Conservation (phyloP, 2,888 invertebrate genomes). For the Trimorus sp. region DNA sequence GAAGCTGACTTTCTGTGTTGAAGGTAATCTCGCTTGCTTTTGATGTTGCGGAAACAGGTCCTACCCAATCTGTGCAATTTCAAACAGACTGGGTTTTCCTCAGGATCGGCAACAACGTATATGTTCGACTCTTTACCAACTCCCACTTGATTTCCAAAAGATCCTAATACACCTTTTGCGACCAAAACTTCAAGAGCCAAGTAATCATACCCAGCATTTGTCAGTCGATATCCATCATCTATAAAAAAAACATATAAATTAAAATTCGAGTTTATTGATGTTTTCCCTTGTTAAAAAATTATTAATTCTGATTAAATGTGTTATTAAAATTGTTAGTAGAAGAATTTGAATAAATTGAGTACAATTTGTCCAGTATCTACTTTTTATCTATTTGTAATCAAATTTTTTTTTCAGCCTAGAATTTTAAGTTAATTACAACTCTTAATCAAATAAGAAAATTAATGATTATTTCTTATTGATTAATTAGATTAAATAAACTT, state of each 20-base stretch:
- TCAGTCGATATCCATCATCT: conserved; percentile 95
- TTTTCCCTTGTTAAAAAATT: too few species aligned
- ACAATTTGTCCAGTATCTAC: too few species aligned
- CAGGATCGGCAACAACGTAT: conserved; percentile 92
- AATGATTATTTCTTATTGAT: too few species aligned
- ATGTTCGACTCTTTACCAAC: conserved; percentile 99
- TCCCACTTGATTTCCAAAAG: conserved; percentile 99
- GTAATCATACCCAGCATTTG: conserved; percentile 98
- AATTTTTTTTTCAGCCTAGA: too few species aligned
- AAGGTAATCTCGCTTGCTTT: conserved; percentile 98
- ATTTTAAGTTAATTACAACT: too few species aligned
- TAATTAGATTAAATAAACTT: neutral
- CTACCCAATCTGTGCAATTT: conserved; percentile 97
- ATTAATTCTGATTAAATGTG: too few species aligned
- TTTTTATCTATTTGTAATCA: too few species aligned
- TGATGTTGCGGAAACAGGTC: conserved; percentile 97
- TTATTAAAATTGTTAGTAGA: too few species aligned
- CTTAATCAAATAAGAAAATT: too few species aligned
- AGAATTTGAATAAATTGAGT: too few species aligned
- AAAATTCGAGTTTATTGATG: too few species aligned
- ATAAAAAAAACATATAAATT: neutral
- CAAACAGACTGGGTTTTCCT: conserved; percentile 91
- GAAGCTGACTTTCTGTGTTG: conserved; percentile 93
- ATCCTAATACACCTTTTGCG: conserved; percentile 88
- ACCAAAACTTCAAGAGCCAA: conserved; percentile 94